These are phyloP conservation scores for Eurytoma californica DNA, from an alignment of 2,888 invertebrate genomes.

Conservation along the genomic window DNA sequence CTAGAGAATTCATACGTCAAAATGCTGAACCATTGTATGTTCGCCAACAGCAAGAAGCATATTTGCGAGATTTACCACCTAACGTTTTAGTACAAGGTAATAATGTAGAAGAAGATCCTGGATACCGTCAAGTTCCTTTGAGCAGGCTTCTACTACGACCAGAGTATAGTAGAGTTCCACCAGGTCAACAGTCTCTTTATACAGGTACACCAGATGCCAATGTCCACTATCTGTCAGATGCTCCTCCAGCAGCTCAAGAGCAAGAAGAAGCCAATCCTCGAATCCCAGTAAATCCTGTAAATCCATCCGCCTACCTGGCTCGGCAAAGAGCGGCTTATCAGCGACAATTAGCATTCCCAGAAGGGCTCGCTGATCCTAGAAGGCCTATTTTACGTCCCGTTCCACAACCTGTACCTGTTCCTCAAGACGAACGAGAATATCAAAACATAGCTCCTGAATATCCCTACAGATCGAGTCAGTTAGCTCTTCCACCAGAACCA, in stretches of 20 bases:
- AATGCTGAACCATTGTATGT: constrained; percentile 67
- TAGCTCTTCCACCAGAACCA: constrained; percentile 75
- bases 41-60: constrained; percentile 65
- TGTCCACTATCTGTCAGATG: constrained; percentile 69
- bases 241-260: constrained; percentile 63
- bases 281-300: constrained; percentile 60
- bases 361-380: constrained; percentile 58
- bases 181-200: constrained; percentile 65
- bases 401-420: constrained; percentile 51
- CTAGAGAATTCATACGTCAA: constrained; percentile 66
- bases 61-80: constrained; percentile 64
- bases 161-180: constrained; percentile 60
- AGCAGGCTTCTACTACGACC: constrained; percentile 55
- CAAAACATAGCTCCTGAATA: constrained; percentile 65
- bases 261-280: constrained; percentile 62
- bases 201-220: constrained; percentile 66
- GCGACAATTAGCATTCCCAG: constrained; percentile 62
- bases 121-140: constrained; percentile 63
- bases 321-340: constrained; percentile 63
- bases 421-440: constrained; percentile 67
- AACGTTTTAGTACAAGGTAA: constrained; percentile 61
- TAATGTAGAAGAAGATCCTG: constrained; percentile 61
- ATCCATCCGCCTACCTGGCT: constrained; percentile 57
- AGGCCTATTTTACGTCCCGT: constrained; percentile 64
- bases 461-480: constrained; percentile 62